Evolutionary conservation across 53 echinoderm and acorn worm genomes (phyloP).

Genomic region (Holothuria leucospilota): DNA sequence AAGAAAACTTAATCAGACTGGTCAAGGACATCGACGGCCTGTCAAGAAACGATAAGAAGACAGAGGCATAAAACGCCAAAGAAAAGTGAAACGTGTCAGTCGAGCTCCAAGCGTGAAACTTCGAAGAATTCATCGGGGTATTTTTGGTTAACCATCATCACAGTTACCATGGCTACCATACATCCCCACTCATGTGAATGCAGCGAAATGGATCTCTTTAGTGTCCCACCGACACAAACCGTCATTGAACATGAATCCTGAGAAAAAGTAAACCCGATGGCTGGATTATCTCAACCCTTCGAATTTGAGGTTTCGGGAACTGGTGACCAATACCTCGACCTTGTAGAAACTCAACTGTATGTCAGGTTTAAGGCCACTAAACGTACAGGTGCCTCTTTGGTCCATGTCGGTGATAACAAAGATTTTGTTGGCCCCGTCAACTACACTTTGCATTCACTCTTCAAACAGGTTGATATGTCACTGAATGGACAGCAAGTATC

Average conservation of each 20-base stretch:
- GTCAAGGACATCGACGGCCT: not conserved
- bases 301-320: conserved; percentile 47
- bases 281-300: conserved; percentile 16
- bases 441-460: conserved; percentile 29
- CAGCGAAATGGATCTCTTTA: conserved; percentile 44
- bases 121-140: not conserved
- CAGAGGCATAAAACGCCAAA: conserved; percentile 39
- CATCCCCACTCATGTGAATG: conserved; percentile 46
- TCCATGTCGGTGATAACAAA: not conserved
- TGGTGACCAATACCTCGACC: conserved; percentile 66
- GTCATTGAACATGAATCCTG: conserved; percentile 28
- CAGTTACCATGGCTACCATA: conserved; percentile 19
- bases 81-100: conserved; percentile 46
- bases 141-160: conserved; percentile 17
- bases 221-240: conserved; percentile 44
- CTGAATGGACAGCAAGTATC: conserved; percentile 57
- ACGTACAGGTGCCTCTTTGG: conserved; percentile 45
- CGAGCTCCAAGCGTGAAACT: conserved; percentile 5
- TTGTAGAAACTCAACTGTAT: conserved; percentile 57
- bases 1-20: conserved; percentile 3
- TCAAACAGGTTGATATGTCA: conserved; percentile 56
- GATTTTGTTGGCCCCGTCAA: conserved; percentile 51
- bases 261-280: conserved; percentile 28
- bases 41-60: conserved; percentile 13
- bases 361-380: conserved; percentile 56